Conservation (phyloP, 2,797 vertebrate genomes). For the Melanotaenia pygmaea region DNA sequence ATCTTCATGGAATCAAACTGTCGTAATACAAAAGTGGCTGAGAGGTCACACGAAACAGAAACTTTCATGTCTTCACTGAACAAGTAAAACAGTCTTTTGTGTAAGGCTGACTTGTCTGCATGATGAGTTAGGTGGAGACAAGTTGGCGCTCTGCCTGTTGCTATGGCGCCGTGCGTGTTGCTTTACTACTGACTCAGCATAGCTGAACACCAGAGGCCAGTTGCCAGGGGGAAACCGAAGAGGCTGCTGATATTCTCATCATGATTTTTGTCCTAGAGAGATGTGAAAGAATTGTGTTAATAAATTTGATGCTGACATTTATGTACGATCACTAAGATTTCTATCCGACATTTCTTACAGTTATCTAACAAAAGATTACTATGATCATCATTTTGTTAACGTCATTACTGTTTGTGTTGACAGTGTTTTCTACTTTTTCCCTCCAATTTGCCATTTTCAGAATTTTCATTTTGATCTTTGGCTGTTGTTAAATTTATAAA, state of each 20-base stretch:
- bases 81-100: constrained; percentile 37
- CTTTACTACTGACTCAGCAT: constrained; percentile 38
- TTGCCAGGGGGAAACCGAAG: constrained; percentile 2
- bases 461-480: not conserved
- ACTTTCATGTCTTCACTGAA: constrained; percentile 6
- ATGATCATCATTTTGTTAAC: not conserved
- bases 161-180: not conserved
- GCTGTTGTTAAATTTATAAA: not conserved
- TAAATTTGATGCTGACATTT: not conserved
- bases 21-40: not conserved
- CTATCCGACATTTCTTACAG: not conserved
- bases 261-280: not conserved
- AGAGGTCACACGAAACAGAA: not conserved
- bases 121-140: constrained; percentile 13
- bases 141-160: not conserved
- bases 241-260: not conserved
- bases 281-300: not conserved
- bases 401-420: not conserved
- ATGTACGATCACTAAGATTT: not conserved
- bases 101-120: constrained; percentile 2
- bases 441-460: not conserved
- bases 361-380: not conserved
- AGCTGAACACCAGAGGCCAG: not conserved
- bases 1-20: not conserved
- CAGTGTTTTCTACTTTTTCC: no score